Evolutionary conservation across 1,140 invertebrate genomes (phyloP).

Genomic region (Penaeus chinensis): DNA sequence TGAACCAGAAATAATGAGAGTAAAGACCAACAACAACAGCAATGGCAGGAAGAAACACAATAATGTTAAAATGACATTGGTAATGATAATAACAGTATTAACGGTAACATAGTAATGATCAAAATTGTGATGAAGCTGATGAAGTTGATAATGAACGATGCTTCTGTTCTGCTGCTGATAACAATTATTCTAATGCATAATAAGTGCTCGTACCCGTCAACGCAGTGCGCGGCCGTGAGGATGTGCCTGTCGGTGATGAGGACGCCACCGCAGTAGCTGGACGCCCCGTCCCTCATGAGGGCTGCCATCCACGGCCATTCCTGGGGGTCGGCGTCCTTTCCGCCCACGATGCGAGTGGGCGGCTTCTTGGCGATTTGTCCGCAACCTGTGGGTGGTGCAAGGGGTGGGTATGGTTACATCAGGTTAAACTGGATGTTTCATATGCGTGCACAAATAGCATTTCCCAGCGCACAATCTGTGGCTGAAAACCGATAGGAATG

Average conservation of each 20-base stretch:
- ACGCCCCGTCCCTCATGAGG: constrained; percentile 48
- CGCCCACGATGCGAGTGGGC: constrained; percentile 72
- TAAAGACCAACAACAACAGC: too few species aligned
- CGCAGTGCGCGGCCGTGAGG: constrained; percentile 69
- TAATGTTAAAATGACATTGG: too few species aligned
- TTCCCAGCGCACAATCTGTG: not conserved
- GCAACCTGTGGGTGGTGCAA: constrained; percentile 28
- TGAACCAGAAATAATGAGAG: too few species aligned
- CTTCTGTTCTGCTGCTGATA: not conserved
- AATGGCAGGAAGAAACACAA: too few species aligned
- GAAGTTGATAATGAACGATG: not conserved
- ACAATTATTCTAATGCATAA: constrained; percentile 62
- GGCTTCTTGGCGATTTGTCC: constrained; percentile 43
- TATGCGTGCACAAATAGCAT: not conserved
- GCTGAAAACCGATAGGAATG: not conserved
- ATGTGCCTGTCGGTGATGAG: constrained; percentile 68
- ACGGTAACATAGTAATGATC: too few species aligned
- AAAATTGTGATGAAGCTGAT: not conserved
- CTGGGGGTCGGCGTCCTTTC: constrained; percentile 74
- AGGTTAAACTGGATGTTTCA: not conserved
- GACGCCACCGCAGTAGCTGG: constrained; percentile 70
- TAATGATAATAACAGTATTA: too few species aligned
- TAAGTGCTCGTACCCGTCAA: constrained; percentile 65
- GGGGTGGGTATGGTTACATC: not conserved
- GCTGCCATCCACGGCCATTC: constrained; percentile 88